Conservation (phyloP, 2,797 vertebrate genomes). For the Pipistrellus pygmaeus region DNA sequence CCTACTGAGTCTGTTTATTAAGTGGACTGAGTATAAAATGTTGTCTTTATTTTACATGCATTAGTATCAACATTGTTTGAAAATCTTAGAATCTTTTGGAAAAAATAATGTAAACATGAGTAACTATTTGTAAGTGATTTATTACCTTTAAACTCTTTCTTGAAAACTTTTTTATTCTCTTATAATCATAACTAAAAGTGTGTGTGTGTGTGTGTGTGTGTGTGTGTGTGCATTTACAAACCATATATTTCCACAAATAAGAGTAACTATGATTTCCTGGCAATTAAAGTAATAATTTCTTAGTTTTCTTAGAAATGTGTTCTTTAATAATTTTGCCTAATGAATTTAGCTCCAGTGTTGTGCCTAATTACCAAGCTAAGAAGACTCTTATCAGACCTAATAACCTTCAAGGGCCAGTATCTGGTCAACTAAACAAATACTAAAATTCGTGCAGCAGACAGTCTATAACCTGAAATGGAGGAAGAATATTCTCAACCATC, state of each 20-base stretch:
- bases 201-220: not conserved
- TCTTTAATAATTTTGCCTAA: slow-evolving; percentile 21
- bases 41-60: slow-evolving; percentile 26
- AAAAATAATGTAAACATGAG: slow-evolving; percentile 64
- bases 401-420: not conserved
- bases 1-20: slow-evolving; percentile 25
- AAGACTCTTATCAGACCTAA: not conserved
- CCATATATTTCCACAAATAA: not conserved
- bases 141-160: slow-evolving; percentile 68
- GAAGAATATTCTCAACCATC: not conserved
- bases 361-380: not conserved
- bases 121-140: slow-evolving; percentile 69
- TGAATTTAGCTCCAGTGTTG: not conserved
- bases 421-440: not conserved
- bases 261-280: slow-evolving; percentile 27
- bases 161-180: slow-evolving; percentile 44
- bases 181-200: slow-evolving; percentile 22
- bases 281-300: not conserved
- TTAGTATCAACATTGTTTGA: slow-evolving; percentile 61
- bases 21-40: not conserved
- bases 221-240: not conserved
- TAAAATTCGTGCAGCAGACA: not conserved
- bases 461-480: not conserved
- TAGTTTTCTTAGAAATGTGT: not conserved
- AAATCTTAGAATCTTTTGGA: slow-evolving; percentile 63